phyloP scores from a whole-genome alignment of 2,888 invertebrate genomes.

The Bellardia pandia region DNA sequence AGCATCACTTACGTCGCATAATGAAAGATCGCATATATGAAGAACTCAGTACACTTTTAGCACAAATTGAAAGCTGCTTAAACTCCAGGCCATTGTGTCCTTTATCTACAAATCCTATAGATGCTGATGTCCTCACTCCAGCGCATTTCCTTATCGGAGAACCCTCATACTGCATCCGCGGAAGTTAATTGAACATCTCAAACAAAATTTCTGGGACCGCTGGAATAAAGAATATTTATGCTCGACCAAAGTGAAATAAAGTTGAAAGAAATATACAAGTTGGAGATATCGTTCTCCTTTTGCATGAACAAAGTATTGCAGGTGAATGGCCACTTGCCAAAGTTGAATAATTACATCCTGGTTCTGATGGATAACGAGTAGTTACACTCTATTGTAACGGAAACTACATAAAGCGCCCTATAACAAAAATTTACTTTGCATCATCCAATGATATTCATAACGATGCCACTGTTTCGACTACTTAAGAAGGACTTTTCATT shows the following conservation, averaged over 20 bases:
- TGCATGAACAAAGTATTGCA: slow-evolving; percentile 52
- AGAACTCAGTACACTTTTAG: slow-evolving; percentile 37
- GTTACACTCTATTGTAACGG: slow-evolving; percentile 42
- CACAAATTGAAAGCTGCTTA: slow-evolving; percentile 56
- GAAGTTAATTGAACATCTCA: slow-evolving; percentile 49
- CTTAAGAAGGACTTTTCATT: too few relatives aligned
- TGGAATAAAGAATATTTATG: slow-evolving; percentile 62
- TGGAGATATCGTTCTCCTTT: slow-evolving; percentile 57
- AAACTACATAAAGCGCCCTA: slow-evolving; percentile 53
- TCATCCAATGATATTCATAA: slow-evolving; percentile 21
- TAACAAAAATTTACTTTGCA: slow-evolving; percentile 61
- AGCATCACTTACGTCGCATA: slow-evolving; percentile 59
- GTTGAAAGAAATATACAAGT: slow-evolving; percentile 45
- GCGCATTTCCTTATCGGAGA: slow-evolving; percentile 58
- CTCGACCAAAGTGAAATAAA: slow-evolving; percentile 61
- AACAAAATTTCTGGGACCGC: slow-evolving; percentile 68
- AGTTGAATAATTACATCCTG: slow-evolving; percentile 61
- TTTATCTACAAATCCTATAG: slow-evolving; percentile 28
- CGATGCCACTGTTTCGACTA: too few relatives aligned
- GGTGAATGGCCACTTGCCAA: slow-evolving; percentile 55
- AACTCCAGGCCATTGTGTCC: slow-evolving; percentile 59
- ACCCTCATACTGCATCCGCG: slow-evolving; percentile 29
- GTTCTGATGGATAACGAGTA: slow-evolving; percentile 58
- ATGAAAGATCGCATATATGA: not conserved
- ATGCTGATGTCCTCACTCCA: slow-evolving; percentile 42